These are phyloP conservation scores for Agriopis marginaria DNA, from an alignment of 2,888 invertebrate genomes.

Conservation along the genomic window DNA sequence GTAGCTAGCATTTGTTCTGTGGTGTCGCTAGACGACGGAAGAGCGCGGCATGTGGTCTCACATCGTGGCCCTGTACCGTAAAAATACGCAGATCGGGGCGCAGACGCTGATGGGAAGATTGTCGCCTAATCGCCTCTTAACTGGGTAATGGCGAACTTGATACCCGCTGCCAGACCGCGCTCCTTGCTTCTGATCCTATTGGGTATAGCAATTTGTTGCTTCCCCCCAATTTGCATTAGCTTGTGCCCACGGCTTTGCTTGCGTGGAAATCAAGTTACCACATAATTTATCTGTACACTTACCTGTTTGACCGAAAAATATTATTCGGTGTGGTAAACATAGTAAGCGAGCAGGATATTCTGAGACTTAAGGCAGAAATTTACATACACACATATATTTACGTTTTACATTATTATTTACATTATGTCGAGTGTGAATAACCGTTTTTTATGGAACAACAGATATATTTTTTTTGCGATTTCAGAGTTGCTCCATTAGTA, in stretches of 20 bases:
- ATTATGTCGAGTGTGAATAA: too few species aligned
- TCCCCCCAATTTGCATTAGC: background rate
- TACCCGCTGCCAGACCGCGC: conserved; percentile 51
- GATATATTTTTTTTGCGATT: too few species aligned
- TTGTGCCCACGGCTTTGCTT: background rate
- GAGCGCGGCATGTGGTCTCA: conserved; percentile 50
- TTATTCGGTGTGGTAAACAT: too few species aligned
- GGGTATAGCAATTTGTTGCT: background rate
- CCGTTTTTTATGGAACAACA: too few species aligned
- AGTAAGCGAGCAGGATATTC: too few species aligned
- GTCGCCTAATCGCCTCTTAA: conserved; percentile 73
- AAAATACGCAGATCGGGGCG: conserved; percentile 66
- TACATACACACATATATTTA: too few species aligned
- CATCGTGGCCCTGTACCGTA: conserved; percentile 50
- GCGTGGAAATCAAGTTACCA: too few species aligned
- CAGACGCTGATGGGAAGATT: conserved; percentile 77
- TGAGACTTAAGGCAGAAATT: too few species aligned
- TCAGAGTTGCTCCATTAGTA: too few species aligned
- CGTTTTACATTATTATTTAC: too few species aligned
- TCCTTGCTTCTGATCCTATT: conserved; percentile 35
- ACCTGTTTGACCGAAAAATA: too few species aligned
- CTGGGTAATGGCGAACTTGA: conserved; percentile 80
- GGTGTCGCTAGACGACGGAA: background rate
- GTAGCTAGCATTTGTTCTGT: background rate
- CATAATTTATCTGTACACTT: too few species aligned